Evolutionary conservation across 1,140 invertebrate species (phyloP).

Genomic region (Sycophaga agraensis): DNA sequence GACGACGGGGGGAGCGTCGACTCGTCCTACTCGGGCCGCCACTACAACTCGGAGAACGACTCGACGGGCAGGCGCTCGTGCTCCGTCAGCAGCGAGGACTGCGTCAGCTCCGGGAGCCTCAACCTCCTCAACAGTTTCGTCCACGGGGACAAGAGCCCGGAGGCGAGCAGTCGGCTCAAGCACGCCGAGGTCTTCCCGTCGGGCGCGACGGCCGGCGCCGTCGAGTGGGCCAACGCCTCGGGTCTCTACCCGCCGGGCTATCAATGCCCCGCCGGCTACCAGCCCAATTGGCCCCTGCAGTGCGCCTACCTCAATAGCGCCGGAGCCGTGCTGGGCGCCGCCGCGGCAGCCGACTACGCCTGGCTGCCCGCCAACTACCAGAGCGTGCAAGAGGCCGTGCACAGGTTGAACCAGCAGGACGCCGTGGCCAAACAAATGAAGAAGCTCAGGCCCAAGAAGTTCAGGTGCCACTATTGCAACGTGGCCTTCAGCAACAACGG

Average conservation of each 20-base stretch:
- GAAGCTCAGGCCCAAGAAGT: conserved; percentile 85
- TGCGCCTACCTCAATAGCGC: not conserved
- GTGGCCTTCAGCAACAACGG: conserved; percentile 92
- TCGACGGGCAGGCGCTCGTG: not conserved
- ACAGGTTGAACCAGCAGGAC: conserved; percentile 46
- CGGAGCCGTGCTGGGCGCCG: not conserved
- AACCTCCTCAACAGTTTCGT: conserved; percentile 24
- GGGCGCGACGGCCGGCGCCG: no score
- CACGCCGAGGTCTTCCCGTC: no score
- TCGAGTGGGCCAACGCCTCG: not conserved
- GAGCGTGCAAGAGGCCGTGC: conserved; percentile 32
- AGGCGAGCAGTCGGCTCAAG: not conserved
- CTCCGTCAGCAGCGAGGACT: not conserved
- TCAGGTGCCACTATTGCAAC: conserved; percentile 83
- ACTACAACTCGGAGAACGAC: conserved; percentile 1
- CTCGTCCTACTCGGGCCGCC: not conserved
- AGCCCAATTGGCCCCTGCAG: not conserved
- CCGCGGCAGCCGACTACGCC: not conserved
- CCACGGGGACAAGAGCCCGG: conserved; percentile 1
- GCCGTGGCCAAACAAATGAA: conserved; percentile 50
- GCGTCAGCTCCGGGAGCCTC: not conserved
- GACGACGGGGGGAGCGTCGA: conserved; percentile 28
- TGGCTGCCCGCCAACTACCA: not conserved
- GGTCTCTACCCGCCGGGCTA: not conserved
- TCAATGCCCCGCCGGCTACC: not conserved